phyloP scores from a whole-genome alignment of 2,113 vertebrate genomes.

The Lamprologus speciosus region DNA sequence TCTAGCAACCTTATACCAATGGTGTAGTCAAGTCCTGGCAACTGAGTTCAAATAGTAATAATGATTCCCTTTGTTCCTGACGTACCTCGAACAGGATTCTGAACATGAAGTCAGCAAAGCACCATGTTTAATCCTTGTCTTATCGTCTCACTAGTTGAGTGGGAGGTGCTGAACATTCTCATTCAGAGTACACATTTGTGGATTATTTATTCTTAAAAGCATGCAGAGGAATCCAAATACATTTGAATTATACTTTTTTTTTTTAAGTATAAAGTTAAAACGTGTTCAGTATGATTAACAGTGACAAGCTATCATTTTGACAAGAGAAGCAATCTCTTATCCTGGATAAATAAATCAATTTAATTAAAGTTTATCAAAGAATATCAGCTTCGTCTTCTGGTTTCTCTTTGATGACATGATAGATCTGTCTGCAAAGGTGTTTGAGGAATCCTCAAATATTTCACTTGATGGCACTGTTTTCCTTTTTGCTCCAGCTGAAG shows the following conservation, averaged over 20 bases:
- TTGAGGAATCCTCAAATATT: slow-evolving; percentile 88
- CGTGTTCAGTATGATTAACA: background rate
- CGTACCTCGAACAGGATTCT: slow-evolving; percentile 20
- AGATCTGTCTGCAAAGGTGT: slow-evolving; percentile 58
- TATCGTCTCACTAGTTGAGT: background rate
- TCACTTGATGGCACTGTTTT: slow-evolving; percentile 99
- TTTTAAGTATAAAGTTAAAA: background rate
- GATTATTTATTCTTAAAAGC: background rate
- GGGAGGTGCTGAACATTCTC: background rate
- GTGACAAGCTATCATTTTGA: background rate
- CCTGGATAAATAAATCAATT: background rate
- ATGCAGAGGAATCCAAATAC: background rate
- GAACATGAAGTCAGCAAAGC: slow-evolving; percentile 23
- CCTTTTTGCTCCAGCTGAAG: slow-evolving; percentile 84
- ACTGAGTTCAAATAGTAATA: slow-evolving; percentile 45
- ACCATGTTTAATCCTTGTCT: slow-evolving; percentile 22
- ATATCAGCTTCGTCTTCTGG: background rate
- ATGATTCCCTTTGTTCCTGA: slow-evolving; percentile 55
- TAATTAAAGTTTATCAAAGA: background rate
- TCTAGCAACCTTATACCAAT: slow-evolving; percentile 15
- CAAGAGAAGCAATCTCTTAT: background rate
- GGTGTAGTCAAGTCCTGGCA: slow-evolving; percentile 25
- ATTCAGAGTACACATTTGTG: background rate
- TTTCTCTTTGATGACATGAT: slow-evolving; percentile 15
- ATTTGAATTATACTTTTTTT: background rate